A percentile compares a stretch with the other conserved stretches of the same genome.
phyloP scores from a whole-genome alignment of 2,113 vertebrate genomes.

The Aptenodytes forsteri region DNA sequence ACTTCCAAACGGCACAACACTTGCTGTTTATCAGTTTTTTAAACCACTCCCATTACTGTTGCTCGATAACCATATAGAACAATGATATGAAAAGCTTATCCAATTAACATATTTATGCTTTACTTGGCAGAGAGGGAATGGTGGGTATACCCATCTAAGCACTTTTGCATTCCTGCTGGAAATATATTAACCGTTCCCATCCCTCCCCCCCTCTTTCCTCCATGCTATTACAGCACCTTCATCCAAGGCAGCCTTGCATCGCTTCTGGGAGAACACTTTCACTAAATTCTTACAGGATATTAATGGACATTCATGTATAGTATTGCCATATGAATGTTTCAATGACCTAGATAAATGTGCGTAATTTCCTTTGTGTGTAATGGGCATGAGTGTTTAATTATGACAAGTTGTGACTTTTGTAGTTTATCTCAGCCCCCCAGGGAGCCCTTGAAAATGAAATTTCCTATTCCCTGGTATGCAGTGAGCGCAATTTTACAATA shows the following conservation, averaged over 20 bases:
- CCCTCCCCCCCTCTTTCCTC: background rate
- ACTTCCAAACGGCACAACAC: background rate
- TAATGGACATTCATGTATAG: constrained; percentile 41
- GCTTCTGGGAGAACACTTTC: constrained; percentile 43
- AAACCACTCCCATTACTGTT: background rate
- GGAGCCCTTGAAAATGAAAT: constrained; percentile 66
- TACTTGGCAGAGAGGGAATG: background rate
- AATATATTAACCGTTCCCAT: background rate
- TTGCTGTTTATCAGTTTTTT: background rate
- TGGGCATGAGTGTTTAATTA: constrained; percentile 73
- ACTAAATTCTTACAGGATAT: constrained; percentile 53
- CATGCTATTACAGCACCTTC: background rate
- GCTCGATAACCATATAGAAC: background rate
- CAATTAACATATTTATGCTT: constrained; percentile 2
- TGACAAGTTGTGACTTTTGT: constrained; percentile 71
- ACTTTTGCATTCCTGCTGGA: constrained; percentile 1
- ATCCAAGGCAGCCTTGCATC: background rate
- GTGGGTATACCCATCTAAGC: background rate
- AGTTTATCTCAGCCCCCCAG: constrained; percentile 48
- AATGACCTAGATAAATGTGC: constrained; percentile 62
- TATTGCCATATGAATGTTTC: constrained; percentile 44
- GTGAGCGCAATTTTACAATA: constrained; percentile 33
- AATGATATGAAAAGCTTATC: background rate
- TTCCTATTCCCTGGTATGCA: constrained; percentile 61
- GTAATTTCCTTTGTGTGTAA: constrained; percentile 68